phyloP scores from a whole-genome alignment of 2,113 vertebrate genomes.

The Geothlypis trichas region DNA sequence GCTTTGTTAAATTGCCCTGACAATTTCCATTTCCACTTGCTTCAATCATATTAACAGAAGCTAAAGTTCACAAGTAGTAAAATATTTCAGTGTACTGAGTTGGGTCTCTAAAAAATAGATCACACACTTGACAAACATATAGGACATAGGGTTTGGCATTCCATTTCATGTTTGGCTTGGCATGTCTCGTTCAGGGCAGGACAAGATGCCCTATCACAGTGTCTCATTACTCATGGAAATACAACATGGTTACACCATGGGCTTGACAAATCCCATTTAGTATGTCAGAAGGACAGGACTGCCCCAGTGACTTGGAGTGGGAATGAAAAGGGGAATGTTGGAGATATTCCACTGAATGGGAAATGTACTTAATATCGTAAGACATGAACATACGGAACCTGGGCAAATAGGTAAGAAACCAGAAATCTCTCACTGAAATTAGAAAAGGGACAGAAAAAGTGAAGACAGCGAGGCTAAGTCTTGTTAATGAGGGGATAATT shows the following conservation, averaged over 20 bases:
- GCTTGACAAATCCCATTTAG: slow-evolving; percentile 40
- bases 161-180: slow-evolving; percentile 67
- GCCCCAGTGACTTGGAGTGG: neutral
- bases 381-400: neutral
- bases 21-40: slow-evolving; percentile 79
- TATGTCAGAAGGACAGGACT: neutral
- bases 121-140: slow-evolving; percentile 62
- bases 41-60: slow-evolving; percentile 82
- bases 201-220: slow-evolving; percentile 38
- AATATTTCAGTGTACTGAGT: slow-evolving; percentile 69
- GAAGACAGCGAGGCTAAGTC: neutral
- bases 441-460: neutral
- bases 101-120: slow-evolving; percentile 70
- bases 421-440: neutral
- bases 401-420: neutral
- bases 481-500: neutral
- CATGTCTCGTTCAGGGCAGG: slow-evolving; percentile 29
- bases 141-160: slow-evolving; percentile 45
- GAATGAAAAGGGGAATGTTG: neutral
- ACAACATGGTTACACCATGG: slow-evolving; percentile 33
- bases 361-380: neutral
- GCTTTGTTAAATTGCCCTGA: slow-evolving; percentile 80
- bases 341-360: neutral
- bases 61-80: slow-evolving; percentile 77
- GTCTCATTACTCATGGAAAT: slow-evolving; percentile 59